phyloP scores from a whole-genome alignment of 2,888 invertebrate genomes.

The Lepas anatifera region DNA sequence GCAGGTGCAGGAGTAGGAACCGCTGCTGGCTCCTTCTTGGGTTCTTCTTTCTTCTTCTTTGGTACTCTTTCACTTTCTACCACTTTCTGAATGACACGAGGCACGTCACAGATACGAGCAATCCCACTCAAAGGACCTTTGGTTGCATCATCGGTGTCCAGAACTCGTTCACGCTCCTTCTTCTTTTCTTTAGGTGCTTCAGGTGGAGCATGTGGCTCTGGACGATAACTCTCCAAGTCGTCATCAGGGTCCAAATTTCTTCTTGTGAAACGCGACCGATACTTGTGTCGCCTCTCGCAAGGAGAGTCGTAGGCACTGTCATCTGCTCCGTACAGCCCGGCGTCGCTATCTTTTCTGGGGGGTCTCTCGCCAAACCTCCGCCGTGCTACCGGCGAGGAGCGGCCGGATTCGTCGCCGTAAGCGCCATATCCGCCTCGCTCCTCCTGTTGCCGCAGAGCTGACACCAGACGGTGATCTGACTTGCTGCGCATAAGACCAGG shows the following conservation, averaged over 20 bases:
- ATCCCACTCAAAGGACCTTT: slow-evolving; percentile 70
- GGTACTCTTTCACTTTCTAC: slow-evolving; percentile 60
- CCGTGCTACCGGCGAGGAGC: slow-evolving; percentile 50
- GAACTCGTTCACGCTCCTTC: slow-evolving; percentile 50
- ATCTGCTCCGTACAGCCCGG: slow-evolving; percentile 15
- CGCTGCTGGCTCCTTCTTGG: slow-evolving; percentile 19
- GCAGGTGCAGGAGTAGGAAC: not conserved
- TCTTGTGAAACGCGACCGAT: slow-evolving; percentile 54
- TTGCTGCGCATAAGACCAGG: slow-evolving; percentile 66
- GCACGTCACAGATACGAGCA: slow-evolving; percentile 71
- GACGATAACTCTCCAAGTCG: slow-evolving; percentile 36
- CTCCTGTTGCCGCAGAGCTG: slow-evolving; percentile 77
- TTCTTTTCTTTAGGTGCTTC: slow-evolving; percentile 25
- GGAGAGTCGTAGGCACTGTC: slow-evolving; percentile 19
- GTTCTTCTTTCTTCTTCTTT: slow-evolving; percentile 36
- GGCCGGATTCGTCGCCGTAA: slow-evolving; percentile 40
- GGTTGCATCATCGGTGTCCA: slow-evolving; percentile 81
- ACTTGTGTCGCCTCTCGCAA: slow-evolving; percentile 26
- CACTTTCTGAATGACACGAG: slow-evolving; percentile 75
- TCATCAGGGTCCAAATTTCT: slow-evolving; percentile 23
- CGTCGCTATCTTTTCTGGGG: slow-evolving; percentile 15
- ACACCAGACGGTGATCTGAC: slow-evolving; percentile 79
- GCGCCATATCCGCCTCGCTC: slow-evolving; percentile 37
- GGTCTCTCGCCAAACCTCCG: slow-evolving; percentile 58
- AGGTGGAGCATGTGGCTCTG: slow-evolving; percentile 61